phyloP scores from a whole-genome alignment of 2,888 invertebrate species.

The Muschampia plurimacula region DNA sequence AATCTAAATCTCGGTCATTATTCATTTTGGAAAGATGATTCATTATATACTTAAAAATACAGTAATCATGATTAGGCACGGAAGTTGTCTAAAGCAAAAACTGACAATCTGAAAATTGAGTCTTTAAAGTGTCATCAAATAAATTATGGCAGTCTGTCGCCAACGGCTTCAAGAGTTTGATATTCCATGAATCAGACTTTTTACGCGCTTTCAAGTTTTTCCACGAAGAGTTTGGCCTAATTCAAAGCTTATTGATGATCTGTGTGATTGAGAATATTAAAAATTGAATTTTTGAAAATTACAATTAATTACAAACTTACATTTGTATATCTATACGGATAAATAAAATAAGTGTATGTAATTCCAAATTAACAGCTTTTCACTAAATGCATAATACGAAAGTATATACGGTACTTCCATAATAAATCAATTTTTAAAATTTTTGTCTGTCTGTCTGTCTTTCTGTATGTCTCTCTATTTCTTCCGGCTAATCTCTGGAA shows the following conservation, averaged over 20 bases:
- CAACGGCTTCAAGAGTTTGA: constrained; percentile 13
- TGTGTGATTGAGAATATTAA: background rate
- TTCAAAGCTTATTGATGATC: background rate
- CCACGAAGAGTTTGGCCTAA: background rate
- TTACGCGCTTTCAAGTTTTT: background rate
- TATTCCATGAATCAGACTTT: background rate
- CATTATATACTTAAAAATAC: background rate
- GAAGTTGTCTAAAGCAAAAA: background rate
- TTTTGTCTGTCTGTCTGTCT: too few relatives aligned
- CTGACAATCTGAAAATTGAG: constrained; percentile 1
- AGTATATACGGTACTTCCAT: too few relatives aligned
- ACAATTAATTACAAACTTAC: too few relatives aligned
- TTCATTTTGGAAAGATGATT: background rate
- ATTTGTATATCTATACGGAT: too few relatives aligned
- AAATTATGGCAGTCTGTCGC: background rate
- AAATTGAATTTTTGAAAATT: too few relatives aligned
- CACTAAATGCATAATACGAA: too few relatives aligned
- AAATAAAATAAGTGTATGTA: too few relatives aligned
- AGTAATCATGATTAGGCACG: background rate
- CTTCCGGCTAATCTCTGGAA: too few relatives aligned
- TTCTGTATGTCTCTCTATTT: too few relatives aligned
- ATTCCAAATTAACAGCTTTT: too few relatives aligned
- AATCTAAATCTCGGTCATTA: background rate
- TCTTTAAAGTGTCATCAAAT: constrained; percentile 16
- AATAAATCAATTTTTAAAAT: too few relatives aligned